Evolutionary conservation across 2,888 invertebrate species (phyloP).

Genomic region (Pyrochroa serraticornis): DNA sequence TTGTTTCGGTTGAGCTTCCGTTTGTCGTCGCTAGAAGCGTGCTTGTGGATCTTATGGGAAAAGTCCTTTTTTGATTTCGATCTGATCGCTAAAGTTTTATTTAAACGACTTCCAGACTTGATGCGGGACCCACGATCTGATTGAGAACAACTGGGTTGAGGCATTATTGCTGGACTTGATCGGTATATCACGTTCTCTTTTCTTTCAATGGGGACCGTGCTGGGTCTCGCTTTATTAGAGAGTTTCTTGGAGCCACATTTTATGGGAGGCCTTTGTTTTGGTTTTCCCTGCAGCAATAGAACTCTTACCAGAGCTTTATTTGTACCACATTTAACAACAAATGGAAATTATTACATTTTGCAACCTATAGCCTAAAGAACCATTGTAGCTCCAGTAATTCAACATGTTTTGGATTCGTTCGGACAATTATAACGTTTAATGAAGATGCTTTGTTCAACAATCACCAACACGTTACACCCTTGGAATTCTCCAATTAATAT

Average conservation of each 20-base stretch:
- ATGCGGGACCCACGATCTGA: constrained; percentile 11
- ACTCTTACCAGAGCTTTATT: constrained; percentile 37
- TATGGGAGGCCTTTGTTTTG: constrained; percentile 23
- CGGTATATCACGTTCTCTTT: constrained; percentile 49
- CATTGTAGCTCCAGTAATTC: too few relatives aligned
- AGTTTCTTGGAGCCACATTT: constrained; percentile 37
- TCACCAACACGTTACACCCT: too few relatives aligned
- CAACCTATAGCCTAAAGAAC: not conserved
- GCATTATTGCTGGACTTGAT: constrained; percentile 21
- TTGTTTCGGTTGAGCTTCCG: constrained; percentile 23
- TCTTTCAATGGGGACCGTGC: constrained; percentile 47
- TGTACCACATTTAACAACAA: constrained; percentile 10
- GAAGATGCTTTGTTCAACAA: too few relatives aligned
- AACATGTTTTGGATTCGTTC: too few relatives aligned
- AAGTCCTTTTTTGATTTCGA: constrained; percentile 41
- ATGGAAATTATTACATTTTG: constrained; percentile 1
- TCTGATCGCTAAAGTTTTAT: constrained; percentile 38
- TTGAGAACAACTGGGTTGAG: constrained; percentile 48
- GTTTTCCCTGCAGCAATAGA: constrained; percentile 54
- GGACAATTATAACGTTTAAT: too few relatives aligned
- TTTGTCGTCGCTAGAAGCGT: constrained; percentile 28
- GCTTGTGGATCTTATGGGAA: constrained; percentile 41
- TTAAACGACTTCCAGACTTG: constrained; percentile 38
- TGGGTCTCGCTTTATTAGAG: constrained; percentile 32
- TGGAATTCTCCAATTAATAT: too few relatives aligned